phyloP scores from a whole-genome alignment of 2,113 vertebrate species.

The Odocoileus hemionus region DNA sequence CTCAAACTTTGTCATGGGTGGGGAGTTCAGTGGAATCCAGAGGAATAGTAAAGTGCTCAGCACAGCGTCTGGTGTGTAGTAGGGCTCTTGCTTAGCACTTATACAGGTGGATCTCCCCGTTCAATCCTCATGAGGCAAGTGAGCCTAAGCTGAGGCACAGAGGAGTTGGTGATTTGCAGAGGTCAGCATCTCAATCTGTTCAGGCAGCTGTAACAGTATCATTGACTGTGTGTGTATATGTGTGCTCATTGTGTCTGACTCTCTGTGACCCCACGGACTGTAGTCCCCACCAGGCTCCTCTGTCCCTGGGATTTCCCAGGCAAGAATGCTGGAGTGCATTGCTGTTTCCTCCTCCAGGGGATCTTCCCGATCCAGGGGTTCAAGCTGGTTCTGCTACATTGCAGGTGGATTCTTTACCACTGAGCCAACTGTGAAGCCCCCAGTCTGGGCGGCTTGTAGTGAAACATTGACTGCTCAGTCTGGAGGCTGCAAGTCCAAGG shows the following conservation, averaged over 20 bases:
- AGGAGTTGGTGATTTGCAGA: fast-evolving
- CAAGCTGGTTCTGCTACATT: not conserved
- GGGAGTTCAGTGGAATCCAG: not conserved
- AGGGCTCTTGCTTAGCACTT: fast-evolving
- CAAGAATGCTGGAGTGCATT: not conserved
- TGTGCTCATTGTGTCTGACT: not conserved
- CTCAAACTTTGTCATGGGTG: fast-evolving
- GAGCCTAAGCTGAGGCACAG: not conserved
- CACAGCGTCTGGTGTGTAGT: fast-evolving
- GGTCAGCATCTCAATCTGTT: not conserved
- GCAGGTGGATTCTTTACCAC: not conserved
- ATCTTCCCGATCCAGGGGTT: not conserved
- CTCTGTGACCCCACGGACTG: not conserved
- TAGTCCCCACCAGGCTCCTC: not conserved
- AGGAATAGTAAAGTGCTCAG: not conserved
- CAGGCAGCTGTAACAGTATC: too few species aligned
- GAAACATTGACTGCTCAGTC: not conserved
- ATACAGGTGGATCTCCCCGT: fast-evolving
- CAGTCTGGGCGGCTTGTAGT: not conserved
- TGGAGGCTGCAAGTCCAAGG: not conserved
- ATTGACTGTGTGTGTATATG: not conserved
- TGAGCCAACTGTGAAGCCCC: not conserved
- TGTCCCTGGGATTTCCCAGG: not conserved
- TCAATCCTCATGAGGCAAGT: not conserved
- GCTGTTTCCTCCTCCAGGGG: not conserved